phyloP scores from a whole-genome alignment of 2,113 vertebrate species.

The Circaetus gallicus region DNA sequence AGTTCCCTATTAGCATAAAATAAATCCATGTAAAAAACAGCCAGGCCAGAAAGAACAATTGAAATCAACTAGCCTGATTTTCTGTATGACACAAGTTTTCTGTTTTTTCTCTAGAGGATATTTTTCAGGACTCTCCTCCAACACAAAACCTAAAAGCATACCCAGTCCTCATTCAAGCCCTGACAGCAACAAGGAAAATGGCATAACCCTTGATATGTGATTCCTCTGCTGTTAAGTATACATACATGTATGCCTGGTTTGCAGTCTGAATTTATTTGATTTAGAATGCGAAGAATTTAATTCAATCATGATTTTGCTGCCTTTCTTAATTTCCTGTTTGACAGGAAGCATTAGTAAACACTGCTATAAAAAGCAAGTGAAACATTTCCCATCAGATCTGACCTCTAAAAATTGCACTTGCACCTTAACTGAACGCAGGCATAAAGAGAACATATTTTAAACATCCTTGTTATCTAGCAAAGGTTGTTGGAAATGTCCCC shows the following conservation, averaged over 20 bases:
- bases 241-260: fast-evolving
- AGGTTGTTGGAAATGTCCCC: not conserved
- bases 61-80: not conserved
- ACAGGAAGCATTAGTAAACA: not conserved
- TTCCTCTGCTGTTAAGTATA: not conserved
- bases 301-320: not conserved
- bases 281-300: not conserved
- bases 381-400: not conserved
- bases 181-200: not conserved
- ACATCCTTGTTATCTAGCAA: not conserved
- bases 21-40: not conserved
- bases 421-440: not conserved
- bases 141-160: not conserved
- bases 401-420: not conserved
- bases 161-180: not conserved
- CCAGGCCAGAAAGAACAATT: not conserved
- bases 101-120: not conserved
- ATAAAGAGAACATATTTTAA: not conserved
- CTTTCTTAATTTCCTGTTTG: not conserved
- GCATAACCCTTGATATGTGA: not conserved
- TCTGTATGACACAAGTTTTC: not conserved
- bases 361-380: not conserved
- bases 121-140: not conserved
- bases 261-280: not conserved
- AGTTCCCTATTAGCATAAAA: not conserved